Base-by-base conservation (phyloP, 2,888 invertebrate genomes). In the Hesperia comma region DNA sequence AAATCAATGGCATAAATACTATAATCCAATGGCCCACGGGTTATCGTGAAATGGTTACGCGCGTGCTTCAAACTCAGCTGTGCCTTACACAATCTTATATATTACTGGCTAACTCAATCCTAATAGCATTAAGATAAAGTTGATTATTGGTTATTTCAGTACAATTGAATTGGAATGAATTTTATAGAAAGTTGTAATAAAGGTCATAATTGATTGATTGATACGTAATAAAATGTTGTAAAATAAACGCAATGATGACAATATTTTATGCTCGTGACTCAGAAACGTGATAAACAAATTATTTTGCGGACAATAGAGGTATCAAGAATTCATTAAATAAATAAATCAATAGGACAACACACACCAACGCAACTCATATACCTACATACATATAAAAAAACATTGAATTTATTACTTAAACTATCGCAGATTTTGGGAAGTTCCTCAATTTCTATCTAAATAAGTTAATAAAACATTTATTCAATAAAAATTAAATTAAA, bases 201-300 rank as follows among this genome's bases (percentile, higher is more conserved):
- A 17, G 43, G 2, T 46, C 43, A 46, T 46, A 6, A 7, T 46
- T 15, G 6, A 46, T 15, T 17, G 8, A 17, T 17, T 46, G 17
- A 15, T 8, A 15, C 17, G 43, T 46, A 46, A 15, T 15, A 7
- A 6, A 46, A 46, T 15, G 10, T 43, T n/a, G n/a, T 46, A 8
- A 1, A 12, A 17, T 37, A 10, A 46, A 46, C 15, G 43, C 15
- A 46, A 46, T 17, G 15, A 46, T 46, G 43, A 46, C 43, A 46
- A 17, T 46, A 46, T 46, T 46, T 46, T 15, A 14, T 41, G 67
- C 71, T 69, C 70, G 67, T 41, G 63, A 46, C 70, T 51, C 8
- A 15, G 41, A 55, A 67, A 69, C 72, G 69, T 72, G 68, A 71
- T 58, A 40, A 54, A 68, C 71, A 72, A 74, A 71, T 72, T 70